Evolutionary conservation across 1,140 invertebrate species (phyloP), one percentile per base, ranked within the genome.

Genomic region (Bursaphelenchus mucronatus): DNA sequence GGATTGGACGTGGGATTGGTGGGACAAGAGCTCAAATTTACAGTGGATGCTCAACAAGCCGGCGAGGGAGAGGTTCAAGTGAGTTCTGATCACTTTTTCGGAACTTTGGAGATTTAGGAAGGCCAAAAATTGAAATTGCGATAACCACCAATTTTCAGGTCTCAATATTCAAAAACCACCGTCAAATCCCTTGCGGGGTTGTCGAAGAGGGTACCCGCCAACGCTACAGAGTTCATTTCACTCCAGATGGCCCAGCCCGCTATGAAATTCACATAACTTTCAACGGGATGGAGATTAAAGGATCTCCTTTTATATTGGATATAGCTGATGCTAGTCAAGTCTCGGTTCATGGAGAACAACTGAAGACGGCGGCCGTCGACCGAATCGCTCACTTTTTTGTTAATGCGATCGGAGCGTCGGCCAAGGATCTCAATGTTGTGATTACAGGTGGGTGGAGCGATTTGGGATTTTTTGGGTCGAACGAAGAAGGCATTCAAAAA

Each of bases 251-350:
- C 50, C 87, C 89, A 51, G 94, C 94, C 50, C n/a, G 39, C 44
- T 94, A 97, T 82, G 86, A 89, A 56, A 87, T 96, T 43, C 92
- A 94, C 78, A 87, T 95, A 13, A 93, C 92, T 75, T 97, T 95
- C 81, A 97, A 96, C 82, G 91, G 91, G 5, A 89, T 89, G 70
- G 92, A 95, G 77, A 90, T 97, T n/a, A 90, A 90, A 85, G 86
- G 85, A n/a, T 86, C 85, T 10, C 86, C 86, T 41, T 87, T 85
- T 75, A 82, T 81, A 64, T 61, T 85, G 76, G 82, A 84, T 71
- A 83, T 85, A 47, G 78, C 84, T 39, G 85, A 86, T 68, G 78
- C 83, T 3, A 79, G 71, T 44, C 74, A 79, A 13, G 83, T 86
- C 7, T 82, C 79, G 13, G 87, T 86, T 11, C 84, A 83, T 70